Percentiles rank a stretch among this genome's conserved stretches.
Conservation (phyloP, 1,140 invertebrate species). For the Brachionus rotundiformis region DNA sequence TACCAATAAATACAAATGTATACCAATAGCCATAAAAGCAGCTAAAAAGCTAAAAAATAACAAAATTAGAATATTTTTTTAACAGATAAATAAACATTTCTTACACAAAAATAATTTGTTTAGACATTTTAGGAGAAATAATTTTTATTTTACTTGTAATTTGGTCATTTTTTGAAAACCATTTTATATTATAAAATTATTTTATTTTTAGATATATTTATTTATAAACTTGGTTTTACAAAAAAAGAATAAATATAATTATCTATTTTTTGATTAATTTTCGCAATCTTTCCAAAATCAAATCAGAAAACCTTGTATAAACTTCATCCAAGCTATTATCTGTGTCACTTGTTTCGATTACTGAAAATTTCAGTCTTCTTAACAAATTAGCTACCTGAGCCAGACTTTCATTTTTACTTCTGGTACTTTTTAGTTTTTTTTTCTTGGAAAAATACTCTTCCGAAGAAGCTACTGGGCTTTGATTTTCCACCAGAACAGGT, state of each 20-base stretch:
- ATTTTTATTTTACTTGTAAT: neutral
- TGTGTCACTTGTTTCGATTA: neutral
- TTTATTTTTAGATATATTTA: neutral
- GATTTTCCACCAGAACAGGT: neutral
- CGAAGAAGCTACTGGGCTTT: neutral
- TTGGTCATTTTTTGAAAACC: neutral
- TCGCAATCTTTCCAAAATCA: conserved; percentile 2
- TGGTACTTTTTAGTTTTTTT: neutral
- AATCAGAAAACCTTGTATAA: neutral
- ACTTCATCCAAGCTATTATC: neutral
- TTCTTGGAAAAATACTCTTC: neutral
- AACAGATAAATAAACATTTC: neutral
- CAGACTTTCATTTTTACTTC: neutral
- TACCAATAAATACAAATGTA: neutral
- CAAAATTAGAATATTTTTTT: neutral
- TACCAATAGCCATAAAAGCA: neutral
- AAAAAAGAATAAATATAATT: neutral
- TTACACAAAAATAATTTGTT: neutral
- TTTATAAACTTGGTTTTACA: neutral
- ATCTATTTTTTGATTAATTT: neutral
- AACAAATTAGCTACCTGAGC: neutral
- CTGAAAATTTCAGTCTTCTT: neutral
- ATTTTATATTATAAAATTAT: neutral
- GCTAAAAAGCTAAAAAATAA: neutral
- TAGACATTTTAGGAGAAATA: neutral